Base-by-base conservation (phyloP, 2,113 vertebrate species). In the Takifugu bimaculatus region DNA sequence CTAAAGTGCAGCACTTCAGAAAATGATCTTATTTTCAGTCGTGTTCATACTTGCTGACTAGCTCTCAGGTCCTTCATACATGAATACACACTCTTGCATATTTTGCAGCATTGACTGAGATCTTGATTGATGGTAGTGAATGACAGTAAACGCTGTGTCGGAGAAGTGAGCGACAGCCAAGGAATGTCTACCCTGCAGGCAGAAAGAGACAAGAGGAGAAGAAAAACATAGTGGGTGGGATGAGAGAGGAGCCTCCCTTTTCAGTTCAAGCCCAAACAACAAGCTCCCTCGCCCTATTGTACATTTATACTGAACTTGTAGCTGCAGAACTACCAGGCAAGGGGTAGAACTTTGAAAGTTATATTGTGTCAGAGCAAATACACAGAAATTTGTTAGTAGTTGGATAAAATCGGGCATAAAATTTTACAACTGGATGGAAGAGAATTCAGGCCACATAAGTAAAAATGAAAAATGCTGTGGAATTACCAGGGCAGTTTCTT, bases 131-230 rank as follows among this genome's bases (percentile, higher is more conserved):
- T 61, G 26, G 48, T 5, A 3, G 42, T 27, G 59, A 70, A 28
- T 20, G 61, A 57, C 57, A 29, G 20, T 59, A 4, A 69, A 61
- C 45, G 55, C 39, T 66, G 57, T 77, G 63, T 72, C 29, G 45
- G 20, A 59, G 63, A 44, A 51, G 45, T 54, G 39, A 68, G 75
- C 74, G 78, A 82, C 75, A 73, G 39, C 32, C 53, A 81, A 74
- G 76, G 76, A 85, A 86, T 87, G 64, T 29, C 72, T 82, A 67
- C 77, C 83, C 66, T 57, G 51, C 60, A 83, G 79, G 57, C 54
- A 50, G 52, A 74, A 56, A 43, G 14, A 78, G 63, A 50, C 52
- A 48, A 78, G 71, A 56, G 49, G 63, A 61, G 35, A 72, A 70
- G 61, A 72, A 74, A 85, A 82, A 75, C 78, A 65, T 63, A 48